Evolutionary conservation across 2,797 vertebrate genomes (phyloP).

Genomic region (Protonibea diacanthus): DNA sequence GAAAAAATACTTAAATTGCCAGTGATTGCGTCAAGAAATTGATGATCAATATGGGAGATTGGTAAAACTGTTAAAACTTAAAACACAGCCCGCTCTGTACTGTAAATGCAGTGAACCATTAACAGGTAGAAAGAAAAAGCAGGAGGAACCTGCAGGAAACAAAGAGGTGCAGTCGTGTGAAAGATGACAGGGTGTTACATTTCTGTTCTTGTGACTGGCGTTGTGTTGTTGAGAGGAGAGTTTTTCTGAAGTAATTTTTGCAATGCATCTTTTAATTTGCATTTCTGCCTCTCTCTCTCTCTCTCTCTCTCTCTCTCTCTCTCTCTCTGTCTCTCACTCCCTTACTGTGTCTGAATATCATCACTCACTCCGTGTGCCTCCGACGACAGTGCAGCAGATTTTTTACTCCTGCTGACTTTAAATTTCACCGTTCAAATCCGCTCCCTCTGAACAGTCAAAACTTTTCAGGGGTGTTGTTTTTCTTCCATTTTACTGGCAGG

Average conservation of each 20-base stretch:
- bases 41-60: not conserved
- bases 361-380: not conserved
- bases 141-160: not conserved
- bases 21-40: not conserved
- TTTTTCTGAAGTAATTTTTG: not conserved
- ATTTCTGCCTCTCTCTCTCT: not conserved
- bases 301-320: not conserved
- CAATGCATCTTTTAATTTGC: slow-evolving; percentile 4
- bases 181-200: not conserved
- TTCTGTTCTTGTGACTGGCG: not conserved
- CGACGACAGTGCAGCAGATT: not conserved
- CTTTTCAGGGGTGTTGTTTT: not conserved
- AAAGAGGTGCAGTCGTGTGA: slow-evolving; percentile 4
- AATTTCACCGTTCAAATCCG: slow-evolving; percentile 1
- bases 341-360: not conserved
- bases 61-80: not conserved
- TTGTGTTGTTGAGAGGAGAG: not conserved
- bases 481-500: not conserved
- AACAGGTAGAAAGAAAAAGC: not conserved
- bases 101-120: not conserved
- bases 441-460: not conserved
- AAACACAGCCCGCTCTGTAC: no score
- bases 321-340: not conserved
- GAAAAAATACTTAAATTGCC: not conserved
- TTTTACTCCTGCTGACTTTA: not conserved